Conservation (phyloP, 2,888 invertebrate genomes). For the Chaitophorus viminalis region DNA sequence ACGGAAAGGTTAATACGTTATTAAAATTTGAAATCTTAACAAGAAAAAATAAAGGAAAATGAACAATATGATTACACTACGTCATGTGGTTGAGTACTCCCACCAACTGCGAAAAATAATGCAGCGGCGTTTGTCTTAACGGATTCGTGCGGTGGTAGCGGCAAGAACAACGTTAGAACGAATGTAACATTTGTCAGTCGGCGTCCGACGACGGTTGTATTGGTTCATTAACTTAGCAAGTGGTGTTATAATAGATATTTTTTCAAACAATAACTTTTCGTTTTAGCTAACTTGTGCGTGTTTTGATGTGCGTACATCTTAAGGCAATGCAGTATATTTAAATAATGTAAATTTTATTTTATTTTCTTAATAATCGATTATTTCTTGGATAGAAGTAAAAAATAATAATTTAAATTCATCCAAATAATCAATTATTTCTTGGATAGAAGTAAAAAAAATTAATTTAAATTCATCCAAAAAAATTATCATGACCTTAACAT, state of each 20-base stretch:
- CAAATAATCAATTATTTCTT: background rate
- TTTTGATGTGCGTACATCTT: background rate
- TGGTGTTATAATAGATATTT: constrained; percentile 8
- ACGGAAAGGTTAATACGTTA: background rate
- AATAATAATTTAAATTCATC: background rate
- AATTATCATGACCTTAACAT: constrained; percentile 7
- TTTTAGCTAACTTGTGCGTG: background rate
- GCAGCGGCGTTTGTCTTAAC: constrained; percentile 9
- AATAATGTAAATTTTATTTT: constrained; percentile 6
- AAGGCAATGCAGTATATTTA: background rate
- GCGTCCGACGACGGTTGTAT: background rate
- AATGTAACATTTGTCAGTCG: constrained; percentile 8
- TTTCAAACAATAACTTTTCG: background rate
- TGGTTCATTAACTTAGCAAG: constrained; percentile 16
- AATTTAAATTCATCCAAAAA: background rate
- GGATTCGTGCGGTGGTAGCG: background rate
- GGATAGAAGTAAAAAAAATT: background rate
- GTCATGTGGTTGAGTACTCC: background rate
- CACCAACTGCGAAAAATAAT: constrained; percentile 1
- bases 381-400: background rate
- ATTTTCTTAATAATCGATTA: background rate
- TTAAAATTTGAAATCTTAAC: background rate
- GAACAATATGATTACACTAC: too few relatives aligned
- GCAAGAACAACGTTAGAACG: background rate
- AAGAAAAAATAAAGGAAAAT: too few relatives aligned